Percentiles rank a stretch among this genome's conserved stretches.
Evolutionary conservation across 1,140 invertebrate genomes (phyloP).

Genomic region (Philopotamus ludificatus): DNA sequence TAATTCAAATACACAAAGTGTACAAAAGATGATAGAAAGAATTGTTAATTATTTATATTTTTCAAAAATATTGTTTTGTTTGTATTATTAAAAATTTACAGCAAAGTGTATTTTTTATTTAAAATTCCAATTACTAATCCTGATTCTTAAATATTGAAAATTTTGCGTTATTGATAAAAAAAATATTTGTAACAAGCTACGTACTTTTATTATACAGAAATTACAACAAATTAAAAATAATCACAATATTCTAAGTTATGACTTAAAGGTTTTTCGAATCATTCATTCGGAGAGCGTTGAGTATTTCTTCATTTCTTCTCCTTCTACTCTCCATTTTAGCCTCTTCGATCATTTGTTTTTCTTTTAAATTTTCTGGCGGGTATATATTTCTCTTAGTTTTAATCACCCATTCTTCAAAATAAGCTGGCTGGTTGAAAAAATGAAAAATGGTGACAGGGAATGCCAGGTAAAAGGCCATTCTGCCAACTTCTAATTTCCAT

Average conservation of each 20-base stretch:
- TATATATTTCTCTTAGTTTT: conserved; percentile 67
- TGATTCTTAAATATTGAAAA: too few relatives aligned
- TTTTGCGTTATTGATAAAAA: too few relatives aligned
- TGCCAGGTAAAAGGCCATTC: conserved; percentile 81
- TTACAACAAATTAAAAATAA: neutral
- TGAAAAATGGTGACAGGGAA: conserved; percentile 84
- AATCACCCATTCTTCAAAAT: conserved; percentile 78
- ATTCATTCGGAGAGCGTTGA: neutral
- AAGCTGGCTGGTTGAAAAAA: conserved; percentile 79
- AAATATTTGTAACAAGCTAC: too few relatives aligned
- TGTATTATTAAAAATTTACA: too few relatives aligned
- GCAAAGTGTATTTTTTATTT: too few relatives aligned
- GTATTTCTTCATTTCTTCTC: conserved; percentile 46
- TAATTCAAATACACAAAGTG: too few relatives aligned
- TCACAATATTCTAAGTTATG: neutral
- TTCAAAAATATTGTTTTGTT: too few relatives aligned
- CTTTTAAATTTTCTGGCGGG: conserved; percentile 64
- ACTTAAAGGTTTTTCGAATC: neutral
- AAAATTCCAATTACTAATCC: too few relatives aligned
- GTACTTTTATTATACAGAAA: too few relatives aligned
- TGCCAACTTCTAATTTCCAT: conserved; percentile 77
- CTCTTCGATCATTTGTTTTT: conserved; percentile 59
- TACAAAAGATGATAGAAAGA: too few relatives aligned
- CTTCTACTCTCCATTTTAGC: conserved; percentile 60
- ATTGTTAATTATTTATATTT: too few relatives aligned